A percentile compares a stretch with the other conserved stretches of the same genome.
Evolutionary conservation across 2,113 vertebrate genomes (phyloP).

Genomic region (Peromyscus californicus): DNA sequence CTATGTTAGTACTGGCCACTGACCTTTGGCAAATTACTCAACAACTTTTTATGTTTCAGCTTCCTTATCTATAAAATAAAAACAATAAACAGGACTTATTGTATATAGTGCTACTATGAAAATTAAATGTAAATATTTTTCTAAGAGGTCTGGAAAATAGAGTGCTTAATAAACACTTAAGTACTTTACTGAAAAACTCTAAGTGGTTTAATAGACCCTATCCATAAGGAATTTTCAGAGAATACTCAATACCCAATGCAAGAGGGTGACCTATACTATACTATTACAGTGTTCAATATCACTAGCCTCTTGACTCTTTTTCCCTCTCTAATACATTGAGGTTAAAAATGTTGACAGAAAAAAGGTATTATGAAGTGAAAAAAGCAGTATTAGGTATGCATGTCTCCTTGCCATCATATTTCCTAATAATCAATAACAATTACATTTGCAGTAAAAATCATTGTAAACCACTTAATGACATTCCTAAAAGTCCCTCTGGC

Average conservation of each 20-base stretch:
- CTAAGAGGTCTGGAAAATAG: not conserved
- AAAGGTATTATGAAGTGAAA: slow-evolving; percentile 13
- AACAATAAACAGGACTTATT: not conserved
- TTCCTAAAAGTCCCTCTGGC: slow-evolving; percentile 50
- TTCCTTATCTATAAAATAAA: slow-evolving; percentile 39
- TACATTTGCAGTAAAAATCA: slow-evolving; percentile 51
- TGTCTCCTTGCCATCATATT: not conserved
- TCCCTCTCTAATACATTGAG: not conserved
- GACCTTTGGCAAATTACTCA: slow-evolving; percentile 53
- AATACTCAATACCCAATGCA: not conserved
- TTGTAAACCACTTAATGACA: slow-evolving; percentile 48
- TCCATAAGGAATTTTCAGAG: slow-evolving; percentile 1
- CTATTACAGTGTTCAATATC: not conserved
- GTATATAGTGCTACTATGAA: slow-evolving; percentile 16
- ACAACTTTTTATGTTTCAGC: slow-evolving; percentile 2
- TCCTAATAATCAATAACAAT: slow-evolving; percentile 25
- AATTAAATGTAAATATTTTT: slow-evolving; percentile 21
- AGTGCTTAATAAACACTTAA: not conserved
- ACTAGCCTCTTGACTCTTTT: not conserved
- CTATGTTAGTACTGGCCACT: not conserved
- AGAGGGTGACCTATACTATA: not conserved
- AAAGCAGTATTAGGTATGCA: not conserved
- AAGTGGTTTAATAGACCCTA: not conserved
- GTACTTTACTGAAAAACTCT: slow-evolving; percentile 31
- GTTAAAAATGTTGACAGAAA: slow-evolving; percentile 29